phyloP scores from a whole-genome alignment of 2,797 vertebrate species.

The Tympanoctomys barrerae region DNA sequence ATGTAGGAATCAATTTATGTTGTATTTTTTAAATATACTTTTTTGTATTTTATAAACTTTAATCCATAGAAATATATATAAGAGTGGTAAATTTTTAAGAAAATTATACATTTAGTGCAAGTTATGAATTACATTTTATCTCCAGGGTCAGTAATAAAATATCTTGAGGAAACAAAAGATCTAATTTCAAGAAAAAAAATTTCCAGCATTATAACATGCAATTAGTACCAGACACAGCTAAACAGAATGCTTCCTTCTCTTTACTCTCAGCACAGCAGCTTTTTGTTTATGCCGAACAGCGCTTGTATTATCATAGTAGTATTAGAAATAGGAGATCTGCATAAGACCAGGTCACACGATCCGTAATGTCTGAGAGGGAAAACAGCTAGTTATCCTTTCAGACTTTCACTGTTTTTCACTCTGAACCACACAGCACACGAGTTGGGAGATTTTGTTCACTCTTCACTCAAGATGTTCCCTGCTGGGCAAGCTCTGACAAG shows the following conservation, averaged over 20 bases:
- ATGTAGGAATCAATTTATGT: no score
- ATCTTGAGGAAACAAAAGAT: conserved; percentile 82
- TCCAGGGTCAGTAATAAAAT: conserved; percentile 88
- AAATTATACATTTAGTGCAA: conserved; percentile 93
- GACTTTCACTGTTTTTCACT: conserved; percentile 73
- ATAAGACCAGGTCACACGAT: conserved; percentile 88
- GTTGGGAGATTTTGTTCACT: conserved; percentile 59
- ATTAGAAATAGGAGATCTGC: conserved; percentile 89
- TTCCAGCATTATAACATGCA: conserved; percentile 90
- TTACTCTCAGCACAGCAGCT: conserved; percentile 85
- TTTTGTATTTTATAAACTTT: conserved; percentile 89
- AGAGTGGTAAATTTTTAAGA: conserved; percentile 90
- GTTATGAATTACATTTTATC: conserved; percentile 89
- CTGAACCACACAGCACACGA: conserved; percentile 61
- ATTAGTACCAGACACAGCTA: conserved; percentile 86
- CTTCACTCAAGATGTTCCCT: conserved; percentile 71
- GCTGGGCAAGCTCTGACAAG: conserved; percentile 72
- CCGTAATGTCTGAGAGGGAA: conserved; percentile 83
- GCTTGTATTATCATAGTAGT: conserved; percentile 86
- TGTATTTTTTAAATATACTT: conserved; percentile 84
- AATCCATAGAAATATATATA: conserved; percentile 92
- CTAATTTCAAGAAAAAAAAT: conserved; percentile 83
- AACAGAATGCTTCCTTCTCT: conserved; percentile 86
- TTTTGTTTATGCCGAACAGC: conserved; percentile 84
- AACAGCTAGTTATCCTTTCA: conserved; percentile 78